A percentile compares a stretch with the other conserved stretches of the same genome.
Conservation (phyloP, 2,888 invertebrate genomes). For the Epsilonema sp. region DNA sequence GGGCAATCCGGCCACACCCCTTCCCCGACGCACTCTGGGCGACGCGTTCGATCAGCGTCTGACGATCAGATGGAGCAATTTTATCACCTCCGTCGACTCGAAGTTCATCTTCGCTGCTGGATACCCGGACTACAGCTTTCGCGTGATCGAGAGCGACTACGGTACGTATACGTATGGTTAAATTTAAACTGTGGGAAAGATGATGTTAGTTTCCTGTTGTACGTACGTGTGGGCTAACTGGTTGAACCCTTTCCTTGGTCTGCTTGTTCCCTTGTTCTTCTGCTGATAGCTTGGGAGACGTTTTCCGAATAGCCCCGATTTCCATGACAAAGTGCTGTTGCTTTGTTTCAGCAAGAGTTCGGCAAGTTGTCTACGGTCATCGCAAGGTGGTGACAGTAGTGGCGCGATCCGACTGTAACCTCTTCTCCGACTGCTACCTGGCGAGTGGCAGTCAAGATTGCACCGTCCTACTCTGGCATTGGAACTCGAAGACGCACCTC, state of each 20-base stretch:
- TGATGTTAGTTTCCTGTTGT: too few relatives aligned
- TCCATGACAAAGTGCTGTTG: not conserved
- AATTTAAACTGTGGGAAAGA: too few relatives aligned
- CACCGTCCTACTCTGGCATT: constrained; percentile 93
- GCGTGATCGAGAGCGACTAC: constrained; percentile 87
- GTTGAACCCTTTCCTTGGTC: not conserved
- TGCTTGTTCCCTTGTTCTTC: too few relatives aligned
- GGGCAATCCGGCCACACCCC: constrained; percentile 36
- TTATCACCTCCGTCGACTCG: constrained; percentile 93
- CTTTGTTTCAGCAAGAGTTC: constrained; percentile 61
- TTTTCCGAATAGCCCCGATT: not conserved
- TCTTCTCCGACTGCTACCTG: constrained; percentile 95
- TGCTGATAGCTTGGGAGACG: not conserved
- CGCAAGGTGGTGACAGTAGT: constrained; percentile 96
- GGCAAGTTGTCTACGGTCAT: constrained; percentile 95
- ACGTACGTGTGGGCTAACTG: not conserved
- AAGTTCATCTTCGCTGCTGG: constrained; percentile 88
- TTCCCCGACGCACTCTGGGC: constrained; percentile 60
- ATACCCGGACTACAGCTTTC: constrained; percentile 97
- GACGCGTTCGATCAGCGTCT: constrained; percentile 95
- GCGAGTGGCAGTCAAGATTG: constrained; percentile 95
- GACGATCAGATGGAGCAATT: constrained; percentile 75
- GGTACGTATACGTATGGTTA: too few relatives aligned
- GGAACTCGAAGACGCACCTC: constrained; percentile 66
- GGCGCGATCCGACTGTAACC: constrained; percentile 89